These are phyloP conservation scores for Thalassarche chlororhynchos DNA, from an alignment of 2,113 vertebrate species.

Conservation along the genomic window DNA sequence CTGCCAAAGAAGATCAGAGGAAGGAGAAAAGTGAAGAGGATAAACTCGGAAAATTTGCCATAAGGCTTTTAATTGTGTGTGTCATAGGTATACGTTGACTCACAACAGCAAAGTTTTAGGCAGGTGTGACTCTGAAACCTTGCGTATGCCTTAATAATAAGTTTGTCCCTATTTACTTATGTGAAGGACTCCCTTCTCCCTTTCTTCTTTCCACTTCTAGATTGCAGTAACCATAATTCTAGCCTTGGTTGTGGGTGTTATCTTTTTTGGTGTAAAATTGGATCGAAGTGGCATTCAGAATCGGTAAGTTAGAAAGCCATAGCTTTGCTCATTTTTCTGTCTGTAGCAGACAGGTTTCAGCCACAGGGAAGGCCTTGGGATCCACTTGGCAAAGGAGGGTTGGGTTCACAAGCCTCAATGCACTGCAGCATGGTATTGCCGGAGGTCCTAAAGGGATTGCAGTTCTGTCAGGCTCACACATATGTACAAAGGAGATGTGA, in stretches of 20 bases:
- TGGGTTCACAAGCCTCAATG: not conserved
- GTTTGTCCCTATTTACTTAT: not conserved
- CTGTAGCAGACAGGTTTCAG: not conserved
- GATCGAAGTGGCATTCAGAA: slow-evolving; percentile 70
- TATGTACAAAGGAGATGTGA: not conserved
- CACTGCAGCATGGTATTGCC: not conserved
- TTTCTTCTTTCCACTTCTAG: slow-evolving; percentile 16
- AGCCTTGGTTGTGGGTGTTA: slow-evolving; percentile 67
- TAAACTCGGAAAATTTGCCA: not conserved
- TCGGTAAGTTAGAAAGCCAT: slow-evolving; percentile 29
- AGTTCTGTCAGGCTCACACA: not conserved
- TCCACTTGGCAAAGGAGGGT: not conserved
- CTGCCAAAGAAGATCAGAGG: not conserved
- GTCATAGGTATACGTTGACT: not conserved
- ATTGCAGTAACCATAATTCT: slow-evolving; percentile 37
- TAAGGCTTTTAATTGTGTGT: not conserved
- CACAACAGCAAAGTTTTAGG: not conserved
- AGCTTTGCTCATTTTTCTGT: not conserved
- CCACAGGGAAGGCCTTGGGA: not conserved
- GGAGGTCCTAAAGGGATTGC: not conserved
- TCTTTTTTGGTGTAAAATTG: slow-evolving; percentile 63
- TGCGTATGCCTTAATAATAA: not conserved
- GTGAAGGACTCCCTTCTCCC: not conserved
- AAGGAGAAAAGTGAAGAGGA: not conserved
- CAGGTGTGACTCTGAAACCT: not conserved